Evolutionary conservation across 2,797 vertebrate species (phyloP), one percentile per base, ranked within the genome.

Genomic region (Oophaga sylvatica): DNA sequence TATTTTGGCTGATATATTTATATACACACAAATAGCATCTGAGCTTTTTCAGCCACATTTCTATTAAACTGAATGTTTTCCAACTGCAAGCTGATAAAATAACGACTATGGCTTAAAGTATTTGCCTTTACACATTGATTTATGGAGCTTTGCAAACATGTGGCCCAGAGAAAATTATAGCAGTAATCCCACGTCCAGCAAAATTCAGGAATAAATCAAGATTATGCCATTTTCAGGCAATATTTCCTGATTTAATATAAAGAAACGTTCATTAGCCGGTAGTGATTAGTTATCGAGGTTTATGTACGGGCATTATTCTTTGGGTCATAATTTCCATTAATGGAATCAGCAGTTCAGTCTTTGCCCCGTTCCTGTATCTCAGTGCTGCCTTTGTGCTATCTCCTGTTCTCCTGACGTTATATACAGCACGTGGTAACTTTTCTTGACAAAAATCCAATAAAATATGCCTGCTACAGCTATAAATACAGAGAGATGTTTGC

Each of bases 361-460:
- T 20, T 78, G 15, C 26, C 19, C 26, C 10, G 7, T 26, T 81
- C 26, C 41, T 48, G 8, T 81, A 5, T 60, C 41, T 4, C 15
- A 41, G 15, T 80, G 19, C 59, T 20, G 20, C 65, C 22, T 48
- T 48, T 81, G 62, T 48, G 35, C 15, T 48, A 15, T n/a, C 60
- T 67, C 79, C 65, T 65, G 16, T 67, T 81, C 35, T 81, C 22
- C 20, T 48, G 80, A 48, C 13, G 15, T 81, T n/a, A 45, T 81
- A 81, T 81, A 81, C 29, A 22, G 60, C 56, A 19, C 57, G 63
- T 45, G 59, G 79, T 63, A 65, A 81, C 35, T 63, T 81, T 63
- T 65, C 31, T 20, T 81, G 79, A 81, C 79, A 81, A 81, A 81
- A 62, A 45, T 81, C 31, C 31, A 65, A 81, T 67, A 81, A 67